phyloP scores from a whole-genome alignment of 2,113 vertebrate genomes.

The Paratilapia polleni region DNA sequence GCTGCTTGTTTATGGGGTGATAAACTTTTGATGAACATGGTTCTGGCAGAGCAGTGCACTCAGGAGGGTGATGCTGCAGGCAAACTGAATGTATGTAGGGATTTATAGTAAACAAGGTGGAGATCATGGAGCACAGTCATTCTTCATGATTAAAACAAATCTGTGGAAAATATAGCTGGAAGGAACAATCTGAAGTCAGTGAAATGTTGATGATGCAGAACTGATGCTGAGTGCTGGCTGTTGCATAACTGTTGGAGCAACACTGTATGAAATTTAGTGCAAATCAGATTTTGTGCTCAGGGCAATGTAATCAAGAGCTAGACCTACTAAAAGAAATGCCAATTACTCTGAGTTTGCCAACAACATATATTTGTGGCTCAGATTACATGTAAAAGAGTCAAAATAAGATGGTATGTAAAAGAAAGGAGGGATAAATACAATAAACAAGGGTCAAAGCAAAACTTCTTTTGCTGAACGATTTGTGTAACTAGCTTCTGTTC shows the following conservation, averaged over 20 bases:
- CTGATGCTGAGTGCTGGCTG: neutral
- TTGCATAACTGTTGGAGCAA: neutral
- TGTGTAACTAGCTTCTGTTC: neutral
- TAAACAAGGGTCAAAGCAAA: neutral
- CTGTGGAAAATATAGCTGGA: neutral
- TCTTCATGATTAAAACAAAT: neutral
- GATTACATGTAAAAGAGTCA: neutral
- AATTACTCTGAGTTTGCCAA: neutral
- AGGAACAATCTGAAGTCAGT: neutral
- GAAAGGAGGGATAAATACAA: neutral
- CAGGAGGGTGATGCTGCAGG: neutral
- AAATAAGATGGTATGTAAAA: neutral
- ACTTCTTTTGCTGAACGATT: neutral
- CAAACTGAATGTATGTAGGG: neutral
- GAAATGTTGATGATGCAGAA: neutral
- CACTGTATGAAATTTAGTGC: conserved; percentile 4
- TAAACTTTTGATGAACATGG: neutral
- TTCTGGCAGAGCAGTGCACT: neutral
- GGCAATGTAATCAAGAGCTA: neutral
- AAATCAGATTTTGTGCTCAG: conserved; percentile 24
- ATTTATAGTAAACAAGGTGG: neutral
- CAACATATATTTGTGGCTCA: neutral
- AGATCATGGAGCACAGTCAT: neutral
- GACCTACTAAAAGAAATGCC: neutral
- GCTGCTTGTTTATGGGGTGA: neutral